Percentiles rank a stretch among this genome's conserved stretches.
phyloP scores from a whole-genome alignment of 2,797 vertebrate species.

The Acrossocheilus fasciatus region DNA sequence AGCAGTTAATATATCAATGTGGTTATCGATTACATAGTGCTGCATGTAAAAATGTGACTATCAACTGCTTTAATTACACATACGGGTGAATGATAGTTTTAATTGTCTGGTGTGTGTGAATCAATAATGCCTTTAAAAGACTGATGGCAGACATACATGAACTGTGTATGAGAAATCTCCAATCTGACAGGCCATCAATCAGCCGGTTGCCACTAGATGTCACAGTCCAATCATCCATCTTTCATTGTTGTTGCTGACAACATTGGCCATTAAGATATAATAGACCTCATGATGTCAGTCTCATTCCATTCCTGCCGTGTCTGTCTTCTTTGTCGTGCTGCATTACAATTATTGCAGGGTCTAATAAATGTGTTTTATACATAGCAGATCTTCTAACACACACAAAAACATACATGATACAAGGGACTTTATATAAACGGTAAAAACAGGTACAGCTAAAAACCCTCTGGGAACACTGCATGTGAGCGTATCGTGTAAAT shows the following conservation, averaged over 20 bases:
- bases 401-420: neutral
- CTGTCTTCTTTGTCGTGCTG: neutral
- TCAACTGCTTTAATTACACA: constrained; percentile 19
- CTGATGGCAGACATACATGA: constrained; percentile 25
- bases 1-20: constrained; percentile 43
- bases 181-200: constrained; percentile 51
- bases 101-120: constrained; percentile 16
- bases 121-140: constrained; percentile 44
- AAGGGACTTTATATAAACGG: neutral
- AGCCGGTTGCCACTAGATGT: constrained; percentile 42
- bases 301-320: constrained; percentile 12
- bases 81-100: constrained; percentile 8
- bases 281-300: constrained; percentile 34
- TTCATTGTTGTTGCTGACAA: constrained; percentile 37
- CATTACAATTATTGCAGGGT: neutral
- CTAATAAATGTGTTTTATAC: constrained; percentile 11
- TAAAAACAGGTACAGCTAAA: neutral
- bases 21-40: constrained; percentile 34
- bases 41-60: constrained; percentile 2
- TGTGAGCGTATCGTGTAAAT: constrained; percentile 44
- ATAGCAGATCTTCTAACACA: neutral
- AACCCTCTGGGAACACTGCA: constrained; percentile 29
- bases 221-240: constrained; percentile 49
- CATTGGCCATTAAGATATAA: constrained; percentile 41
- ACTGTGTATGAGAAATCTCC: constrained; percentile 37